Evolutionary conservation across 2,888 invertebrate species (phyloP), one percentile per base, ranked within the genome.

Genomic region (Scaptomyza caliginosa): DNA sequence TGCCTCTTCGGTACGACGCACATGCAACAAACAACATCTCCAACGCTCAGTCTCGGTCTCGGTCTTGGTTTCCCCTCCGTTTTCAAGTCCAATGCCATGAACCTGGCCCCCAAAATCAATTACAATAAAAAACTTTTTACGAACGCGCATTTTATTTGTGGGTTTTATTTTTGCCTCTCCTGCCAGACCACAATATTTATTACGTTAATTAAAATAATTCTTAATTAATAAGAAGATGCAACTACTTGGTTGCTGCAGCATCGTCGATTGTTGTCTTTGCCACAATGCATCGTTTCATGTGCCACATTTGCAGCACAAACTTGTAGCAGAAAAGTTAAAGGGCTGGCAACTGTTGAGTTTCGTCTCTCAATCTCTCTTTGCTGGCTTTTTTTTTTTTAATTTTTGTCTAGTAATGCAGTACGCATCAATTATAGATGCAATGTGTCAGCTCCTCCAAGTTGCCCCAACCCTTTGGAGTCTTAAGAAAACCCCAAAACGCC

Each of bases 191-290:
- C 70, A 88, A 90, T 16, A 91, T 91, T 91, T 91, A 91, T 91
- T 90, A 88, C 90, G 83, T 90, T 91, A 91, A 91, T 91, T 91
- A 91, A 91, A 91, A 90, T 91, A 91, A 91, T 91, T 89, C 90
- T 90, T 91, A 91, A 91, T 91, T 91, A 91, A 91, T 91, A 90
- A 90, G 90, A 90, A 67, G 74, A 56, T 67, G 48, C 49, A 36
- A 30, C 5, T 39, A 46, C 40, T 38, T 39, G 28, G 13, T 3
- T 16, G 16, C 48, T 32, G 30, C 30, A 50, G 43, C 43, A 40
- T 55, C 58, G 58, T 40, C 50, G 51, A 39, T 58, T 54, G 54
- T 26, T 57, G 42, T 16, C 1, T 11, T 11, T 42, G 73, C 67
- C 58, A 39, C 59, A 70, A 55, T 50, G 16, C 49, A 40, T 62